Evolutionary conservation across 2,113 vertebrate species (phyloP), one percentile per base, ranked within the genome.

Genomic region (Gambusia affinis): DNA sequence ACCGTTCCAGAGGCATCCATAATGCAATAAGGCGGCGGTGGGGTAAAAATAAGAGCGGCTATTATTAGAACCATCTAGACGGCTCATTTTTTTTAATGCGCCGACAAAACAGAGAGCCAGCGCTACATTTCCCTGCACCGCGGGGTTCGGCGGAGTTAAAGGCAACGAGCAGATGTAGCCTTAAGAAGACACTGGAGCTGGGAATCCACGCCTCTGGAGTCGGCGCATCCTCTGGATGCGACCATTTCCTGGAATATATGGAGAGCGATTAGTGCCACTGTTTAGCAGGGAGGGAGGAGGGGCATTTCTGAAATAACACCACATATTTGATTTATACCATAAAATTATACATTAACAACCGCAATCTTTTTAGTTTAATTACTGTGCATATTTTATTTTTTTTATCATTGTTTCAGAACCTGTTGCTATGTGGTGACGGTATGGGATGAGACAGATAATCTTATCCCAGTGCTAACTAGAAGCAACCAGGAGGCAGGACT

Each of bases 181-280:
- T 62, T 0, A 12, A 62, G 73, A 27, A 71, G 83, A 70, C 79
- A 61, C n/a, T 77, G 63, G 76, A 37, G 85, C 69, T 73, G 83
- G 76, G 84, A 85, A 88, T 88, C 90, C 91, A 89, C 91, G 88
- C 91, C 91, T 91, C 86, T 89, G 81, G 78, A 82, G 75, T 64
- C 81, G 60, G 70, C 61, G 82, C 91, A 76, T 83, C 81, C 71
- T 42, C 72, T 54, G 83, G 75, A 77, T 79, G 86, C 54, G 64
- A 37, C 75, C 64, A 30, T 78, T 85, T 87, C 88, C 87, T 88
- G 84, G 82, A 78, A 70, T 0, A 5, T 84, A 86, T 83, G 85
- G 72, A 57, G 66, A 75, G 80, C 30, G 79, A 85, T 84, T 64
- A 79, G 84, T 88, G 90, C 80, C 90, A 74, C 80, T 37, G 4